Conservation (phyloP, 2,113 vertebrate species). For the Colistium nudipinnis region DNA sequence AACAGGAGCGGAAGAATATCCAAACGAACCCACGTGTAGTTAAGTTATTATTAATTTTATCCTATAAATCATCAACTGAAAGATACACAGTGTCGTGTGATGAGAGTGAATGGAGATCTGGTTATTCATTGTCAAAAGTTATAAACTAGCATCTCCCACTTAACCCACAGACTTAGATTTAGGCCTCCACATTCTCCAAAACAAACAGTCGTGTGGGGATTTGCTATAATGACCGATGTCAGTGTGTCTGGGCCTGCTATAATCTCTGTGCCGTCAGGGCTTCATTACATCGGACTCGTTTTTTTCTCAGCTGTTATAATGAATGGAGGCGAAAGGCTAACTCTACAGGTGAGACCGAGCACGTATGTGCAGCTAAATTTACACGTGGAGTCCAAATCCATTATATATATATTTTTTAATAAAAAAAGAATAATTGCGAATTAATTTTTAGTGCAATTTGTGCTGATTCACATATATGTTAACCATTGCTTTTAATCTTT, state of each 20-base stretch:
- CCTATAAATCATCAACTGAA: slow-evolving; percentile 99
- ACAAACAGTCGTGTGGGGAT: slow-evolving; percentile 78
- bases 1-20: slow-evolving; percentile 61
- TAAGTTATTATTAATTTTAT: slow-evolving; percentile 96
- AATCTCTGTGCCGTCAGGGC: slow-evolving; percentile 27
- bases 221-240: slow-evolving; percentile 67
- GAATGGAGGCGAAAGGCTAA: neutral
- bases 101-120: slow-evolving; percentile 89
- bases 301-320: neutral
- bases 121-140: slow-evolving; percentile 94
- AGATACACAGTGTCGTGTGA: slow-evolving; percentile 92
- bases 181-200: slow-evolving; percentile 78
- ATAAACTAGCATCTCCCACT: slow-evolving; percentile 85
- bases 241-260: slow-evolving; percentile 40
- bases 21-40: slow-evolving; percentile 91
- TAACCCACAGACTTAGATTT: slow-evolving; percentile 76
- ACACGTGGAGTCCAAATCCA: no score
- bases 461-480: no score
- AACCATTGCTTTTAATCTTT: no score
- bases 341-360: slow-evolving; percentile 6
- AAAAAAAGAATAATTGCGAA: neutral
- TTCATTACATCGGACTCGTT: neutral
- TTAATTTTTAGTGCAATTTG: no score
- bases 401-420: neutral
- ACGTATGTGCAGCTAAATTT: neutral